Evolutionary conservation across 2,113 vertebrate species (phyloP).

Genomic region (Dendropsophus ebraccatus): DNA sequence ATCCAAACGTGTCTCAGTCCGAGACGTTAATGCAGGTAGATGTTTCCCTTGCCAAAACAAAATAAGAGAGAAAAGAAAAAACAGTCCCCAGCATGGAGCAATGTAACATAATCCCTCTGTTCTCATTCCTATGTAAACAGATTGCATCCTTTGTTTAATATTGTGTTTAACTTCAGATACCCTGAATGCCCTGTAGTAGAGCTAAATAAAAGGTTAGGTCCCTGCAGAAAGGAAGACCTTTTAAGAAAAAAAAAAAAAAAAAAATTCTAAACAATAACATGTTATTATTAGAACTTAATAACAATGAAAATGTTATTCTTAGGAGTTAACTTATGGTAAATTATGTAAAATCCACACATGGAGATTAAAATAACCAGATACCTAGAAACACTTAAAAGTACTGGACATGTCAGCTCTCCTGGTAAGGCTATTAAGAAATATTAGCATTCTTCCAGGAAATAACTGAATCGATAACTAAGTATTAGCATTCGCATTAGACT

Average conservation of each 20-base stretch:
- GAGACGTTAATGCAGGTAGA: neutral
- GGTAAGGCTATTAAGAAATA: too few species aligned
- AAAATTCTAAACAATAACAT: slow-evolving; percentile 4
- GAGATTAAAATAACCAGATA: neutral
- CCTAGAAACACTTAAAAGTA: neutral
- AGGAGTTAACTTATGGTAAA: neutral
- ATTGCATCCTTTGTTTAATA: slow-evolving; percentile 37
- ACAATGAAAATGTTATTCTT: neutral
- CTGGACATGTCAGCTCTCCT: neutral
- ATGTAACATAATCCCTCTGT: neutral
- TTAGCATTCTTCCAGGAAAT: neutral
- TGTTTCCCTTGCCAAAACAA: neutral
- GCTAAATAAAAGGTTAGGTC: slow-evolving; percentile 7
- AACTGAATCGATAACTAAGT: neutral
- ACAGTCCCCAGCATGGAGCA: neutral
- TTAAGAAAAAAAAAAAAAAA: neutral
- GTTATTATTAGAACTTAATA: neutral
- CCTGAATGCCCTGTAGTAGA: neutral
- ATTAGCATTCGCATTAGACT: too few species aligned
- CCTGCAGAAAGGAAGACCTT: slow-evolving; percentile 9
- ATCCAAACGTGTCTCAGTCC: neutral
- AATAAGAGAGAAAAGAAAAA: neutral
- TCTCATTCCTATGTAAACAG: slow-evolving; percentile 38
- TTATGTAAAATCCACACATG: neutral
- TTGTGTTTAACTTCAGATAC: slow-evolving; percentile 9